phyloP scores from a whole-genome alignment of 2,888 invertebrate genomes.

The Brenthis hecate region DNA sequence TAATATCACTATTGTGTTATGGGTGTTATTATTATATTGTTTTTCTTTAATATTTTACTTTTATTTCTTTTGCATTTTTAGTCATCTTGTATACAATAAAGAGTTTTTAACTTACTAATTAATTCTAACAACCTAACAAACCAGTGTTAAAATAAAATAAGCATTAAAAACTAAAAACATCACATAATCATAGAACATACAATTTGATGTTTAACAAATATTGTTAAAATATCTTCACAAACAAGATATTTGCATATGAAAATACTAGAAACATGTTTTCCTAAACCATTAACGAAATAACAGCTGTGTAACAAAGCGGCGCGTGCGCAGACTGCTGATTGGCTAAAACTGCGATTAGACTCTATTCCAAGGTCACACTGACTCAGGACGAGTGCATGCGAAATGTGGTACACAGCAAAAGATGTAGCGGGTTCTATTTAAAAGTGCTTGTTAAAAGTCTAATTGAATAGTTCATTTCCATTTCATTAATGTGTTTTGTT shows the following conservation, averaged over 20 bases:
- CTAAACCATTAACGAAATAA: conserved; percentile 34
- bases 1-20: too few relatives aligned
- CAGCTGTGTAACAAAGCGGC: conserved; percentile 53
- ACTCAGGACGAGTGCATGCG: conserved; percentile 66
- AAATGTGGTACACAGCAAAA: conserved; percentile 39
- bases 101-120: too few relatives aligned
- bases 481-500: too few relatives aligned
- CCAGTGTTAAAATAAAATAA: too few relatives aligned
- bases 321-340: conserved; percentile 72
- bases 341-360: conserved; percentile 77
- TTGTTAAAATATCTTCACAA: background rate
- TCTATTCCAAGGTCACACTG: conserved; percentile 73
- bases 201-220: too few relatives aligned
- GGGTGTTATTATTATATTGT: too few relatives aligned
- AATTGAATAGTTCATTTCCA: background rate
- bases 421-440: conserved; percentile 44
- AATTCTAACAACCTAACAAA: too few relatives aligned
- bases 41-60: too few relatives aligned
- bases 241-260: conserved; percentile 7
- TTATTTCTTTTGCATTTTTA: too few relatives aligned
- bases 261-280: background rate
- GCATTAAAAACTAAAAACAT: too few relatives aligned
- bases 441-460: conserved; percentile 14
- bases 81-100: too few relatives aligned
- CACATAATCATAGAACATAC: too few relatives aligned